Conservation (phyloP, 2,797 vertebrate species). For the Lagorchestes hirsutus region DNA sequence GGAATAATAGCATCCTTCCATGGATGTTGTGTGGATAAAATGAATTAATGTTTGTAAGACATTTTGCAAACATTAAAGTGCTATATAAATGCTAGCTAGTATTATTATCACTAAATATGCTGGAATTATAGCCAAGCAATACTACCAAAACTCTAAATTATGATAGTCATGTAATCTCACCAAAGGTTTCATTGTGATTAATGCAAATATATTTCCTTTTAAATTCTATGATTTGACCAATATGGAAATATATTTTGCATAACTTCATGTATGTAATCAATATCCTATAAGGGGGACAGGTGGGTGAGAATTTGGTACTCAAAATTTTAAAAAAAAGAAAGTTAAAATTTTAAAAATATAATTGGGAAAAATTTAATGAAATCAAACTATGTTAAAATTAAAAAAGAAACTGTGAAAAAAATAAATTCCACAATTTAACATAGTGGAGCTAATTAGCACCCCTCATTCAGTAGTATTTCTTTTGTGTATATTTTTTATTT, state of each 20-base stretch:
- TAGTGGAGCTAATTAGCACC: neutral
- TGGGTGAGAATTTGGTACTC: neutral
- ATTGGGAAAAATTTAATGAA: neutral
- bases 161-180: constrained; percentile 25
- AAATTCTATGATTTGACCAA: constrained; percentile 34
- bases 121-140: constrained; percentile 19
- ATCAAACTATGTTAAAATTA: neutral
- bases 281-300: neutral
- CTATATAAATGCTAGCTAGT: neutral
- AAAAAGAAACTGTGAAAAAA: neutral
- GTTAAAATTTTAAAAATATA: neutral
- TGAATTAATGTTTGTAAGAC: neutral
- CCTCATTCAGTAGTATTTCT: neutral
- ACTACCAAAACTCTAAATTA: constrained; percentile 19
- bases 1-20: neutral
- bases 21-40: neutral
- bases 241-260: constrained; percentile 45
- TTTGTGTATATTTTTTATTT: neutral
- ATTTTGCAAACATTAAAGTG: neutral
- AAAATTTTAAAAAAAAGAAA: neutral
- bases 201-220: constrained; percentile 33
- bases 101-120: constrained; percentile 17
- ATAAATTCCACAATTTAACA: neutral
- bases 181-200: constrained; percentile 28
- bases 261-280: neutral